These are phyloP conservation scores for Squalus acanthias DNA, from an alignment of 2,797 vertebrate genomes.

Conservation along the genomic window DNA sequence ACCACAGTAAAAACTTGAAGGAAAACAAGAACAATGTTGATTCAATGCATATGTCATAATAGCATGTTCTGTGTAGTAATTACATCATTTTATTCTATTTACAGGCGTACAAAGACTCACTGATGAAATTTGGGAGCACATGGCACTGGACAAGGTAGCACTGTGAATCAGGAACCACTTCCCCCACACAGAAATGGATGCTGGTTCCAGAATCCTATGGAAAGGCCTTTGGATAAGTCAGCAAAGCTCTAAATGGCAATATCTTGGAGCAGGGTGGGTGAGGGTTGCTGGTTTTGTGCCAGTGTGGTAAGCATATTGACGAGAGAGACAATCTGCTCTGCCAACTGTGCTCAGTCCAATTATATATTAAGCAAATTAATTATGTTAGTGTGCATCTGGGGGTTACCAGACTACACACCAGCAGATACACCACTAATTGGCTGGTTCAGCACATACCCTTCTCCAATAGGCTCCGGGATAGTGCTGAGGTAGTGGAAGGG, in stretches of 20 bases:
- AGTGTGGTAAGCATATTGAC: not conserved
- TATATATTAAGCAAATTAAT: not conserved
- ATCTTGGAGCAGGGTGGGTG: not conserved
- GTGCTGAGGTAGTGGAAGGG: not conserved
- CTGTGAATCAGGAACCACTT: not conserved
- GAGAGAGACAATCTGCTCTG: not conserved
- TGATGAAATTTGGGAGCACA: not conserved
- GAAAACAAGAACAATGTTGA: not conserved
- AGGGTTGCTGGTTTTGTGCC: not conserved
- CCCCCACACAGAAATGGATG: not conserved
- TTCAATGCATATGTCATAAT: not conserved
- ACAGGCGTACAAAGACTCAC: not conserved
- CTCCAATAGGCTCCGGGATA: not conserved
- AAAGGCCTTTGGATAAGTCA: not conserved
- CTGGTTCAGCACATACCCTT: not conserved
- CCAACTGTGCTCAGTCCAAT: not conserved
- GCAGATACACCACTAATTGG: not conserved
- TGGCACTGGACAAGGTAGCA: not conserved
- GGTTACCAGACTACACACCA: not conserved
- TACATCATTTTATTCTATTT: not conserved
- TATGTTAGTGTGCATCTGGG: not conserved
- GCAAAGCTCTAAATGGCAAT: not conserved
- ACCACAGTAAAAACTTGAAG: not conserved
- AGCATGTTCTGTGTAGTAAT: not conserved
- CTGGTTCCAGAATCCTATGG: not conserved